Evolutionary conservation across 2,113 vertebrate genomes (phyloP).

Genomic region (Aegotheles bennettii): DNA sequence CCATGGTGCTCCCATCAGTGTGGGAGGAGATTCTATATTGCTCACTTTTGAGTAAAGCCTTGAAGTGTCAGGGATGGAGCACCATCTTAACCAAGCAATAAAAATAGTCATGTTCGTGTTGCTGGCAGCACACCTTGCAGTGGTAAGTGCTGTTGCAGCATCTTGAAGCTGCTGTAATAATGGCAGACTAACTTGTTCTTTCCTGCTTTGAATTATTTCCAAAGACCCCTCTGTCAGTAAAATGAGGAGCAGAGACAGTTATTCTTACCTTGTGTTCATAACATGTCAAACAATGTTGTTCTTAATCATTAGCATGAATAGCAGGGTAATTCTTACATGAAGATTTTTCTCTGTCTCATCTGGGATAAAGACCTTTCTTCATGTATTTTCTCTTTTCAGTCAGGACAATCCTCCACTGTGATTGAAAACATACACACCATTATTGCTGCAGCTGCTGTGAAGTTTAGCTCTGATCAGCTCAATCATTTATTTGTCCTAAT

Average conservation of each 20-base stretch:
- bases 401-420: conserved; percentile 96
- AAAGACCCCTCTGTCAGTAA: neutral
- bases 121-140: neutral
- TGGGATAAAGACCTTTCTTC: neutral
- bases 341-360: neutral
- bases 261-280: neutral
- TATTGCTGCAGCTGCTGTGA: conserved; percentile 95
- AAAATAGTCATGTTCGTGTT: neutral
- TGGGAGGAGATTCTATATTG: conserved; percentile 7
- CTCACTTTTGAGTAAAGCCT: conserved; percentile 23
- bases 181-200: neutral
- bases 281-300: neutral
- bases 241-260: neutral
- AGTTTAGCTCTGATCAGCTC: conserved; percentile 96
- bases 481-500: conserved; percentile 97
- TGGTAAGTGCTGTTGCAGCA: neutral
- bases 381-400: conserved; percentile 70
- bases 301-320: neutral
- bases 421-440: conserved; percentile 99
- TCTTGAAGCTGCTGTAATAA: neutral
- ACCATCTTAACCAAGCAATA: neutral
- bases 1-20: conserved; percentile 20
- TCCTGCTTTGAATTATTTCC: neutral
- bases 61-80: neutral
- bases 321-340: neutral